Evolutionary conservation across 2,113 vertebrate genomes (phyloP), one percentile per base, ranked within the genome.

Genomic region (Entosphenus tridentatus): DNA sequence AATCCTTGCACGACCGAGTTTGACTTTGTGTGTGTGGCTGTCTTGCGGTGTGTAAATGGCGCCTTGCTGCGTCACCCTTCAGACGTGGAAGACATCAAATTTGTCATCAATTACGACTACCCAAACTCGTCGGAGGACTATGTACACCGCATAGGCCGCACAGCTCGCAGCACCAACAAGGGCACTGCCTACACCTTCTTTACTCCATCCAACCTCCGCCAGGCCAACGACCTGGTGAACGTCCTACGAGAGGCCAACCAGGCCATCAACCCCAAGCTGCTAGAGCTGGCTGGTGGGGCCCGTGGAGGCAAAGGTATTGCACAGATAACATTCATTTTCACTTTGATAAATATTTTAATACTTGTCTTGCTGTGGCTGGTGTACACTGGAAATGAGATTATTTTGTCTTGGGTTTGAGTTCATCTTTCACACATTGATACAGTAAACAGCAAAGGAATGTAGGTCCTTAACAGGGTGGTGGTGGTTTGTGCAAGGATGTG

Each of bases 101-200:
- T 97, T 95, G 92, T 97, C 90, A 97, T 97, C 87, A 97, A 97
- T 88, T 97, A 96, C 95, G 92, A 97, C 89, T 97, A 97, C 86
- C 92, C 92, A 85, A 97, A 97, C 88, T 96, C 91, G 81, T 97
- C 92, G 73, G 92, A 97, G 84, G 92, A 97, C 82, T 97, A 97
- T 89, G 92, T 97, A 81, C 92, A 97, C 79, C 92, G 91, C 82
- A 97, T 97, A 83, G 92, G 92, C 84, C 86, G 92, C 80, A 97
- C 92, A 77, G 92, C 91, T 83, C 92, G 89, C 79, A 97, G 92
- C 85, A 92, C 88, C 88, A 97, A 96, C 88, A 97, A 90, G 80
- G 92, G 92, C 87, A 97, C 92, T 72, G 92, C 92, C 77, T 97
- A 97, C 81, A 97, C 92, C 76, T 97, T 97, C 87, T 97, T 97